Conservation (phyloP, 35 echinoderm and acorn worm genomes). For the Holothuria glaberrima region DNA sequence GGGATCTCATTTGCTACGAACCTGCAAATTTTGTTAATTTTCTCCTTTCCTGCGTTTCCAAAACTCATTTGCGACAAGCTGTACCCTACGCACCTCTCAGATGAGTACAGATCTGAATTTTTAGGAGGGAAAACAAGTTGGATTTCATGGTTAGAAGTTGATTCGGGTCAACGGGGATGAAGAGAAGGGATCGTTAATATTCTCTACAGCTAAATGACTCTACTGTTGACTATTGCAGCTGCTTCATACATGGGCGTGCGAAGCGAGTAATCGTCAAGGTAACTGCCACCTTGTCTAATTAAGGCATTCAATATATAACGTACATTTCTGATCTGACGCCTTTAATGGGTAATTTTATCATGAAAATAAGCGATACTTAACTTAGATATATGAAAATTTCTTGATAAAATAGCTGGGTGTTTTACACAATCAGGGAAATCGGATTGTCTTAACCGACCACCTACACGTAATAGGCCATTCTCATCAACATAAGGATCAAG, state of each 20-base stretch:
- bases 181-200: background rate
- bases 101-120: constrained; percentile 2
- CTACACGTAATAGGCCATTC: constrained; percentile 65
- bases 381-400: constrained; percentile 21
- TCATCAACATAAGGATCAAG: constrained; percentile 61
- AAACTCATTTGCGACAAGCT: constrained; percentile 65
- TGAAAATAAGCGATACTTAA: background rate
- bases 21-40: constrained; percentile 29
- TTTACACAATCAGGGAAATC: constrained; percentile 24
- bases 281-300: background rate
- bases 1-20: background rate
- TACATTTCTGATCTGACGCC: constrained; percentile 11
- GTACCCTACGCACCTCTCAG: constrained; percentile 50
- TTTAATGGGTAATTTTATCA: constrained; percentile 36
- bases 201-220: background rate
- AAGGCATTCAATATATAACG: background rate
- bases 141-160: constrained; percentile 23
- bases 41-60: constrained; percentile 45
- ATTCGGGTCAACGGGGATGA: constrained; percentile 11
- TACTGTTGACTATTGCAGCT: constrained; percentile 5
- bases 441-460: constrained; percentile 50
- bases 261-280: constrained; percentile 1
- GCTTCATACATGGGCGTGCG: constrained; percentile 20
- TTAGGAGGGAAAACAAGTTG: background rate
- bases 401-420: constrained; percentile 61